Evolutionary conservation across 2,113 vertebrate species (phyloP).

Genomic region (Callipepla squamata): DNA sequence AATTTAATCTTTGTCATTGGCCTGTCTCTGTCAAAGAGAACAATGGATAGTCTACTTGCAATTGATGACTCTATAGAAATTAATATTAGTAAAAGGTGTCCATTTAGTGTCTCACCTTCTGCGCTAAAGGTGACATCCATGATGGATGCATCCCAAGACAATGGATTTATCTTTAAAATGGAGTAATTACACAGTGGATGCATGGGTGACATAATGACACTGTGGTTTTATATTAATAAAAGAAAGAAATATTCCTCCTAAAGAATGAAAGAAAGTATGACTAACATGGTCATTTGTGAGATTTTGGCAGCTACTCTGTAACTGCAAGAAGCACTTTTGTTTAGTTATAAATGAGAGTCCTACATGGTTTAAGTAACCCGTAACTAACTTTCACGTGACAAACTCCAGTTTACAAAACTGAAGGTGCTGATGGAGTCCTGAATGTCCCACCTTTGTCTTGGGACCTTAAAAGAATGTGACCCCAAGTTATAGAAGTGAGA

Average conservation of each 20-base stretch:
- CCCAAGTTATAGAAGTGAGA: neutral
- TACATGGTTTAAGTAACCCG: neutral
- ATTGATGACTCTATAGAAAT: constrained; percentile 90
- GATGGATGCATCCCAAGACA: constrained; percentile 89
- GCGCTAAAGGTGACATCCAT: constrained; percentile 86
- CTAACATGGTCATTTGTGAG: constrained; percentile 42
- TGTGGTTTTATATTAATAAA: constrained; percentile 83
- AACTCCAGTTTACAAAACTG: neutral
- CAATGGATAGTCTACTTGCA: constrained; percentile 85
- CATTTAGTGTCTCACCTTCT: constrained; percentile 87
- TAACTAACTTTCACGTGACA: neutral
- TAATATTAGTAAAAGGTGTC: constrained; percentile 89
- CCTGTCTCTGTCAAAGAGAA: constrained; percentile 86
- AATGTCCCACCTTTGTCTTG: neutral
- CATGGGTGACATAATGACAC: constrained; percentile 84
- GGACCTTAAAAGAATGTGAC: neutral
- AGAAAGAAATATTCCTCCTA: constrained; percentile 70
- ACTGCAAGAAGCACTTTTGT: constrained; percentile 9
- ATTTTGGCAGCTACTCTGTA: constrained; percentile 39
- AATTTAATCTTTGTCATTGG: constrained; percentile 87
- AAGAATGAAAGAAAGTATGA: constrained; percentile 54
- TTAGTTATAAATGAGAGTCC: neutral
- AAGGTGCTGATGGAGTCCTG: neutral
- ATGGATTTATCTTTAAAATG: constrained; percentile 93
- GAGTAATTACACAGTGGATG: constrained; percentile 90